Base-by-base conservation (phyloP, 1,140 invertebrate species). In the Eumeta japonica region DNA sequence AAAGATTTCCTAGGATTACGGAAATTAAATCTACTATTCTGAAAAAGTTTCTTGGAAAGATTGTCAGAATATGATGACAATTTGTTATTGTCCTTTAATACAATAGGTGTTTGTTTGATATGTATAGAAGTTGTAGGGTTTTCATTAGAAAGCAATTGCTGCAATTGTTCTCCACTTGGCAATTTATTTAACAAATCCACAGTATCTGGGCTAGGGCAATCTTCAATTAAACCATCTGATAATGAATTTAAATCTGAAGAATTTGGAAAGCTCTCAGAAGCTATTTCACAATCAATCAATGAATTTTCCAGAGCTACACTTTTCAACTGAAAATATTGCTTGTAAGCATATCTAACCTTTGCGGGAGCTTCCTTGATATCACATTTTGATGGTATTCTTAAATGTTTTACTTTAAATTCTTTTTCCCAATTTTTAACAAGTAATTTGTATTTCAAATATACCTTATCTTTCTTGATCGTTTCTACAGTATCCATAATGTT, bases 361-460 rank as follows among this genome's bases (percentile, higher is more conserved):
- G 68, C 53, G 12, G 83, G 79, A 14, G 89, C 88, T 62, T 83
- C 81, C 50, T 83, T 83, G 28, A 92, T 89, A 57, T 92, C 89
- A 61, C 84, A 81, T 83, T 88, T 90, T 1, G 83, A 86, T 2
- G 88, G 88, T 44, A 82, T 81, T 13, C 85, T 76, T 28, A 80
- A 81, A 62, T 83, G 61, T 48, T 79, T 79, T 49, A 81, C 79
- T 52, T 82, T 86, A 55, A 90, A 90, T 28, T 85, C 76, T 48
- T 82, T 86, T 66, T 90, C 88, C 88, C 88, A 90, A 50, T 79
- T 55, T 76, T 89, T 90, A 0, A 90, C 85, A 14, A 81, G 79
- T 20, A 79, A 62, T 71, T 89, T 90, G 50, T 80, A 84, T 61
- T 86, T 87, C 2, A 62, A 14, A 38, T 77, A 77, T 5, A 58